Evolutionary conservation across 2,797 vertebrate genomes (phyloP), one percentile per base, ranked within the genome.

Genomic region (Mycteria americana): DNA sequence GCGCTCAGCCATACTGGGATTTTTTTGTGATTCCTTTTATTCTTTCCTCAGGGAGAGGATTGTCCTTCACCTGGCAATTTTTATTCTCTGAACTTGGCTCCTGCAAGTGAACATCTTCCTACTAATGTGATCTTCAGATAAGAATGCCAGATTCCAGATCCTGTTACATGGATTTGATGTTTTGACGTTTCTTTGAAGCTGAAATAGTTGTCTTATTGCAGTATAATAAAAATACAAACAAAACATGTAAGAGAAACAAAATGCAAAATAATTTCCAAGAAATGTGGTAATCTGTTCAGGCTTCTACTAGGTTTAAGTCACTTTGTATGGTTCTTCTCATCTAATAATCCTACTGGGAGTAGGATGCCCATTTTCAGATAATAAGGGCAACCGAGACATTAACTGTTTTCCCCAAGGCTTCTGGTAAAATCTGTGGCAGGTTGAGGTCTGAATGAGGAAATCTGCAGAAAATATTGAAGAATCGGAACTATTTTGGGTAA

Each of bases 331-430:
- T 60, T 85, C 50, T 56, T 81, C 41, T 78, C 21, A 60, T 69
- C 16, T 76, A 83, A 25, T 27, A 83, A 65, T 62, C 13, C 24
- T n/a, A 69, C n/a, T 48, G 23, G 7, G 23, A 83, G 6, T 35
- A 43, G 51, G 65, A 78, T 33, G 13, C 6, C 14, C 8, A 18
- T 46, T 73, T 90, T 65, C 15, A 69, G 11, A 39, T 11, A 30
- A 24, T 2, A 41, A 75, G 67, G 27, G 5, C 11, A n/a, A 53
- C 3, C 0, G 2, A 31, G 30, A 35, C 3, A 46, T 25, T 17
- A 81, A 57, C 5, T 43, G 4, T 41, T 62, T 88, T 78, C 11
- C 10, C 22, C 25, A 54, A 15, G 19, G 9, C 8, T 73, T 83
- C 23, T 70, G 23, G 11, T 63, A 64, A 85, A 62, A 46, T 77